phyloP scores from a whole-genome alignment of 2,888 invertebrate genomes.

The Aethes cnicana region DNA sequence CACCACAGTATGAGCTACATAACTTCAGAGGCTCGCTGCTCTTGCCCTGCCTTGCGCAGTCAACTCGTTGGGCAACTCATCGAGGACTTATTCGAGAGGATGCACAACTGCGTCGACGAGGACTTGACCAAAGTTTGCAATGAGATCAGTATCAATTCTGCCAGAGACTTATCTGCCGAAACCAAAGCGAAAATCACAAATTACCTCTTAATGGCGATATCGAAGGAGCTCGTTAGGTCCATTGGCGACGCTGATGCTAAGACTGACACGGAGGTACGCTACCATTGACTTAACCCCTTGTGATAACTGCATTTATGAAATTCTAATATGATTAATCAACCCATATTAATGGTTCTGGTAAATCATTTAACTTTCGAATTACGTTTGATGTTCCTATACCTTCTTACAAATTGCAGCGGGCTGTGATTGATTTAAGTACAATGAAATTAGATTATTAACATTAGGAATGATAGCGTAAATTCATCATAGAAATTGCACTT shows the following conservation, averaged over 20 bases:
- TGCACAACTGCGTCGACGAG: constrained; percentile 69
- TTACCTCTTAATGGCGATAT: constrained; percentile 79
- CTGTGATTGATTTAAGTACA: too few relatives aligned
- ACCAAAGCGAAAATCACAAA: constrained; percentile 78
- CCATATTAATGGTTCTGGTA: constrained; percentile 28
- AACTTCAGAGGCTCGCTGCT: constrained; percentile 67
- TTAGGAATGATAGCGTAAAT: too few relatives aligned
- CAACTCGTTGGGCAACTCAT: constrained; percentile 75
- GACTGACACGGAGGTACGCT: constrained; percentile 77
- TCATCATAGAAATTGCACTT: too few relatives aligned
- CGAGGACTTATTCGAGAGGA: constrained; percentile 73
- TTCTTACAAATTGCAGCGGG: too few relatives aligned
- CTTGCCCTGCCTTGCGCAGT: constrained; percentile 73
- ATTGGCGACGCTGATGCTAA: constrained; percentile 78
- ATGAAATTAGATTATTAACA: too few relatives aligned
- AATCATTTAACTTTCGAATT: constrained; percentile 1
- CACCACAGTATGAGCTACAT: constrained; percentile 78
- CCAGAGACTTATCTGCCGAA: constrained; percentile 61
- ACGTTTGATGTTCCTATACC: too few relatives aligned
- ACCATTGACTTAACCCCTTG: constrained; percentile 53
- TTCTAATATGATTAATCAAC: constrained; percentile 28
- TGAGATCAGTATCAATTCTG: constrained; percentile 59
- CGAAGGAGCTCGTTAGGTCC: constrained; percentile 76
- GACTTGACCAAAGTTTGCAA: constrained; percentile 68
- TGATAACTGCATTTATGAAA: constrained; percentile 33